Base-by-base conservation (phyloP, 2,797 vertebrate genomes). In the Varecia variegata region DNA sequence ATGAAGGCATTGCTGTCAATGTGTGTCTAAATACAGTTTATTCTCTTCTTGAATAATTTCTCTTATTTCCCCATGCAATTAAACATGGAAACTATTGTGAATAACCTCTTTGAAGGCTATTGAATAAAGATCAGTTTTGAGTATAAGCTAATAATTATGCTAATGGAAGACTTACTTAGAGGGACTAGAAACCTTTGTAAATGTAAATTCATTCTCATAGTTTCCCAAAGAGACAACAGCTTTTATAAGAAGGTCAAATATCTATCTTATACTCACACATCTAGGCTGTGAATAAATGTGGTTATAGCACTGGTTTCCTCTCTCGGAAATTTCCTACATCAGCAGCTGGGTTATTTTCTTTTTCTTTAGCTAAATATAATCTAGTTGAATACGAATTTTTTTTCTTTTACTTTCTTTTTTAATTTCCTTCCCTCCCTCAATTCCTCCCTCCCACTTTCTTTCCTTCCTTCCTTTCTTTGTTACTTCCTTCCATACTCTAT, bases 201-300 rank as follows among this genome's bases (percentile, higher is more conserved):
- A 90, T 65, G 60, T 85, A 52, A 94, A 88, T 35, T 97, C 65
- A 87, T 92, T 94, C 83, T 95, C 12, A 43, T 35, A 86, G 54
- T 96, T 98, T 93, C 96, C 95, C 94, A 95, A 83, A 70, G 87
- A 94, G 74, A 89, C 54, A 32, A 67, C 11, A 62, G 79, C 73
- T 74, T 88, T 95, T 40, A 67, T 67, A 90, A 96, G 97, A 97
- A 97, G 96, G 96, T 97, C 96, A 97, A 95, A 76, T 47, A 65
- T 93, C 93, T 96, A 13, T 43, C 88, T 86, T 50, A 58, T 27
- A 62, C 54, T 97, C 92, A 96, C 95, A 97, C 93, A 35, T 84
- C 2, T 1, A 96, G 88, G 82, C 88, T 96, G 95, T 89, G 95
- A 96, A 93, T 40, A 83, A 90, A 58, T 93, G 96, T 47, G 93